Base-by-base conservation (phyloP, 2,888 invertebrate species). In the Scaptomyza parva region DNA sequence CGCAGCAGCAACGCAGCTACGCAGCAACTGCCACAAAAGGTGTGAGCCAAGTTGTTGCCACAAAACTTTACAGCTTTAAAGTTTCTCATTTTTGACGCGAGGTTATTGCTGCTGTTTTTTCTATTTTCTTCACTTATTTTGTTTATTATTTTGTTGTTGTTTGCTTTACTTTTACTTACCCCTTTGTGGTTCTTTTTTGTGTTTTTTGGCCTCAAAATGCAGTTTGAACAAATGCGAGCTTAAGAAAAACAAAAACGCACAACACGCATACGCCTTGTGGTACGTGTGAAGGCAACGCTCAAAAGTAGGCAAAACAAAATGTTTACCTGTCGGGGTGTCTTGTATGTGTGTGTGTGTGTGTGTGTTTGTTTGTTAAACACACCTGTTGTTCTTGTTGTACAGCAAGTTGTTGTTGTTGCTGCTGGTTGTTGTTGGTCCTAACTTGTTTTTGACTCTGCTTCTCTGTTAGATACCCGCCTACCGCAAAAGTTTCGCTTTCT, bases 341-440 rank as follows among this genome's bases (percentile, higher is more conserved):
- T 51, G 39, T 55, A 39, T 28, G 30, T 47, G 48, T 55, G 40
- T 12, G 18, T 24, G 26, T 37, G 40, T 17, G n/a, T 51, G 39
- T 30, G 57, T 33, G 81, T 74, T 2, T 9, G 28, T 9, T 0
- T 24, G 24, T 69, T 65, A 58, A 83, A 83, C 86, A 83, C 86
- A 83, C 83, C 82, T 82, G 82, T 82, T 86, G 83, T 82, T 67
- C 40, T 60, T 69, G 62, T 71, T 71, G 58, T 63, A 62, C 33
- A 26, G 52, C 30, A 28, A 37, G 28, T 70, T 73, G 57, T 70
- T 70, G 37, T 65, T 70, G 30, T 44, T 63, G 50, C 37, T 57
- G 22, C 30, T 57, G 51, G 14, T 22, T 37, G 24, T 20, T 55
- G 35, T 7, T 41, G 18, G 20, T 28, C 51, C 37, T 44, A 37